A percentile compares a stretch with the other conserved stretches of the same genome.
phyloP scores from a whole-genome alignment of 2,888 invertebrate species.

The Rhaphigaster nebulosa region DNA sequence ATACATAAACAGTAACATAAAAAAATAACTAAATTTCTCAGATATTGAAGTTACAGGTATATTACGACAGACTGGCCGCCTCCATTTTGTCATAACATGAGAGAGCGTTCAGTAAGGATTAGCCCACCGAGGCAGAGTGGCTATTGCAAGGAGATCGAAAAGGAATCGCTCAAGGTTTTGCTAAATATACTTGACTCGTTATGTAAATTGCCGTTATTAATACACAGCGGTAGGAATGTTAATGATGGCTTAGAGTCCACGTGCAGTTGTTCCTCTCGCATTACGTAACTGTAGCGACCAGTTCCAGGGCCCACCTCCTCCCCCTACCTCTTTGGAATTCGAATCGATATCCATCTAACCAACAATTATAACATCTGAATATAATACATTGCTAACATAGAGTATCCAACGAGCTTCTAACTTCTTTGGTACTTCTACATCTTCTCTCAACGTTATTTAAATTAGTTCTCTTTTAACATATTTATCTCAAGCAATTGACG shows the following conservation, averaged over 20 bases:
- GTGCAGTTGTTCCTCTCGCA: background rate
- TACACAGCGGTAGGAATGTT: background rate
- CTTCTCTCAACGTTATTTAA: too few species aligned
- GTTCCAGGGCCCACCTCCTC: background rate
- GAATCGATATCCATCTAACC: background rate
- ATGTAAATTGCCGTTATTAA: slow-evolving; percentile 10
- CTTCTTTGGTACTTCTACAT: too few species aligned
- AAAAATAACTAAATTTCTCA: too few species aligned
- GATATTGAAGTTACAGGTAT: too few species aligned
- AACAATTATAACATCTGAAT: background rate
- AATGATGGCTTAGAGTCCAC: slow-evolving; percentile 3
- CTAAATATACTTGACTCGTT: slow-evolving; percentile 43
- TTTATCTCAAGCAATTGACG: too few species aligned
- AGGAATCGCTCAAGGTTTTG: slow-evolving; percentile 11
- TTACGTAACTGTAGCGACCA: slow-evolving; percentile 14
- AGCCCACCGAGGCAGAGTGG: background rate
- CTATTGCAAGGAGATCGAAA: slow-evolving; percentile 24
- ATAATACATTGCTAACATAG: too few species aligned
- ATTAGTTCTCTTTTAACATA: too few species aligned
- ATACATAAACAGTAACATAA: too few species aligned
- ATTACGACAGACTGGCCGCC: too few species aligned
- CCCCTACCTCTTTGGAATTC: background rate
- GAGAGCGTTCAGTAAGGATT: background rate
- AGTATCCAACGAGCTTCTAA: too few species aligned
- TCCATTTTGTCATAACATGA: too few species aligned